Base-by-base conservation (phyloP, 2,888 invertebrate species). In the Lycophotia porphyrea region DNA sequence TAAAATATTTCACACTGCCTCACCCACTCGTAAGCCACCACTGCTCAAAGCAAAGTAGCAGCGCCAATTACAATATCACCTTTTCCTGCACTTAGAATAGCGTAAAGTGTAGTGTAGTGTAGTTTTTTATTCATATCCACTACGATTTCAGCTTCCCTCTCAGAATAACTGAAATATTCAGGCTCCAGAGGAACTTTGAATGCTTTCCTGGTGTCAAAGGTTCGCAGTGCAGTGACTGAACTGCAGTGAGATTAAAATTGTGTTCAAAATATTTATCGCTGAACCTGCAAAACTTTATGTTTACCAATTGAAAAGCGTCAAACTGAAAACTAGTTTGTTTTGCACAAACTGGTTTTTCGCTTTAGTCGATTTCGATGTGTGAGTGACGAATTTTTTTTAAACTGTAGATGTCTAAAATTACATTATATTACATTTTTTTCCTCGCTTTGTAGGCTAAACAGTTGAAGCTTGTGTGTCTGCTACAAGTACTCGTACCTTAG, bases 151-250 rank as follows among this genome's bases (percentile, higher is more conserved):
- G 65, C 60, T 34, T 39, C 7, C 66, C 47, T 69, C 34, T 24
- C 60, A 42, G 60, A 61, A 75, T 49, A 21, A 60, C 13, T 82
- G 34, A 66, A 80, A 76, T 70, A 82, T 76, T 80, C 39, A 76
- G 52, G 60, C 21, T 76, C 27, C 27, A 60, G 39, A 27, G 39
- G 24, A 44, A 47, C 27, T 76, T 36, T 31, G 47, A 82, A 77
- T 69, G 39, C 65, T 47, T 55, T 55, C 11, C 21, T 66, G 27
- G 44, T 47, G 60, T 76, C 65, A 76, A 80, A 82, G 55, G 60
- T 34, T 52, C 21, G 21, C 21, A 0, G 0, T 69, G 44, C 52
- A 69, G 31, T 13, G 24, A 52, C 11, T 52, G 39, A n/a, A 78
- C 21, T 78, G 47, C 66, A 74, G 11, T 21, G 15, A 24, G n/a